Evolutionary conservation across 2,113 vertebrate genomes (phyloP).

Genomic region (Cygnus buccinator): DNA sequence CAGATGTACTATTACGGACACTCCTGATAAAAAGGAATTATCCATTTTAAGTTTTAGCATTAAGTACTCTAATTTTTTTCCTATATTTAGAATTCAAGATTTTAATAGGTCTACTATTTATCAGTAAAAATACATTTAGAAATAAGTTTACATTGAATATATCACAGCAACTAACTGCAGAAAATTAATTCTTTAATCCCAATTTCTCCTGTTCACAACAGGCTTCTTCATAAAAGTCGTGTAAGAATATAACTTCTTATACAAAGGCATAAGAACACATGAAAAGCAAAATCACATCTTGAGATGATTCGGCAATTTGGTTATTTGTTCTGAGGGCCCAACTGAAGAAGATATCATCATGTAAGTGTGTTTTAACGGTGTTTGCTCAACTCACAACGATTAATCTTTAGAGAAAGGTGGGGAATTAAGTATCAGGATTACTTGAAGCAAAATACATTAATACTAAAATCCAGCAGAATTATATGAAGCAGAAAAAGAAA

Average conservation of each 20-base stretch:
- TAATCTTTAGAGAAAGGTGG: conserved; percentile 87
- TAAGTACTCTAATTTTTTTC: neutral
- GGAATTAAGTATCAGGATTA: conserved; percentile 86
- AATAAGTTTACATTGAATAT: neutral
- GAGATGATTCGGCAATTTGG: neutral
- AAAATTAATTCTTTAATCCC: neutral
- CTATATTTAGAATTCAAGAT: neutral
- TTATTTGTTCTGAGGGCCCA: neutral
- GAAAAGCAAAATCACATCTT: neutral
- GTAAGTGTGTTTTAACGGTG: conserved; percentile 80
- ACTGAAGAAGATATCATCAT: neutral
- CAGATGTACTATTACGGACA: neutral
- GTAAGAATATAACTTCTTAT: neutral
- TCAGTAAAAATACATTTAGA: neutral
- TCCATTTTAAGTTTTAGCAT: neutral
- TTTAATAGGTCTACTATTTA: neutral
- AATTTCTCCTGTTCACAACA: neutral
- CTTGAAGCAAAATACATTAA: conserved; percentile 96
- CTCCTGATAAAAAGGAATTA: neutral
- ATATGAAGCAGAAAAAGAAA: conserved; percentile 95
- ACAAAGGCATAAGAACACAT: neutral
- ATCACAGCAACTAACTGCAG: neutral
- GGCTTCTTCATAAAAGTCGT: neutral
- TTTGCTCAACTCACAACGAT: conserved; percentile 93
- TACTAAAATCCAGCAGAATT: conserved; percentile 96